These are phyloP conservation scores for Dastarcus helophoroides DNA, from an alignment of 2,888 invertebrate genomes.

Conservation along the genomic window DNA sequence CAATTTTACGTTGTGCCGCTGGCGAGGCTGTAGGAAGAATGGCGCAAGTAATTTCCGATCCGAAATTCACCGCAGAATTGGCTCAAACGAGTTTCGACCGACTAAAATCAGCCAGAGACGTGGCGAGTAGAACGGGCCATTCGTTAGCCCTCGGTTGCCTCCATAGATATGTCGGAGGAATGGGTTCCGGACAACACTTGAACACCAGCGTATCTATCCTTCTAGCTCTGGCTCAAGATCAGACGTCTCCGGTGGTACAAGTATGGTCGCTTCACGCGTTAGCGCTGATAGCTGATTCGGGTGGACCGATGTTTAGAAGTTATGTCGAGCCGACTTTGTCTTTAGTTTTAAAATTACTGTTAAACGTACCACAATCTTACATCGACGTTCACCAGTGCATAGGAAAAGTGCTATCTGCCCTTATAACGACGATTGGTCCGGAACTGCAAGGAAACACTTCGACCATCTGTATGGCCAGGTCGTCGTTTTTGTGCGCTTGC, in stretches of 20 bases:
- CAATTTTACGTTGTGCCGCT: slow-evolving; percentile 81
- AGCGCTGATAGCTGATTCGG: slow-evolving; percentile 91
- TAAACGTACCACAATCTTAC: slow-evolving; percentile 81
- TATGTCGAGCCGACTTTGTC: slow-evolving; percentile 93
- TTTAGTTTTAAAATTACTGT: slow-evolving; percentile 75
- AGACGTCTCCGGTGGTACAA: slow-evolving; percentile 89
- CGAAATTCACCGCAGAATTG: slow-evolving; percentile 77
- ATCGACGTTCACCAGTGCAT: slow-evolving; percentile 90
- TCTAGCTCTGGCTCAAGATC: slow-evolving; percentile 87
- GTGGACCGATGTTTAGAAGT: slow-evolving; percentile 96
- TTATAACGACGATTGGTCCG: slow-evolving; percentile 96
- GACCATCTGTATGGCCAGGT: slow-evolving; percentile 62
- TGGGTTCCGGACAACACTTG: slow-evolving; percentile 90
- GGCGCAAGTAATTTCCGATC: slow-evolving; percentile 79
- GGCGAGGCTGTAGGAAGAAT: slow-evolving; percentile 91
- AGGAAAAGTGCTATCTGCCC: slow-evolving; percentile 83
- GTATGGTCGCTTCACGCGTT: slow-evolving; percentile 96
- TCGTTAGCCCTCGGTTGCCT: slow-evolving; percentile 91
- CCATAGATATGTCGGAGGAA: slow-evolving; percentile 89
- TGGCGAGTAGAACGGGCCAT: slow-evolving; percentile 74
- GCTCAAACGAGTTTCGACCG: slow-evolving; percentile 84
- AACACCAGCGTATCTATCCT: slow-evolving; percentile 91
- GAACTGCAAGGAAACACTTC: slow-evolving; percentile 82
- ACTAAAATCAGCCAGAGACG: slow-evolving; percentile 76
- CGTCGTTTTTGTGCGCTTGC: slow-evolving; percentile 85